These are phyloP conservation scores for Acanthosepion lycidas DNA, from an alignment of 2,888 invertebrate genomes.

Conservation along the genomic window DNA sequence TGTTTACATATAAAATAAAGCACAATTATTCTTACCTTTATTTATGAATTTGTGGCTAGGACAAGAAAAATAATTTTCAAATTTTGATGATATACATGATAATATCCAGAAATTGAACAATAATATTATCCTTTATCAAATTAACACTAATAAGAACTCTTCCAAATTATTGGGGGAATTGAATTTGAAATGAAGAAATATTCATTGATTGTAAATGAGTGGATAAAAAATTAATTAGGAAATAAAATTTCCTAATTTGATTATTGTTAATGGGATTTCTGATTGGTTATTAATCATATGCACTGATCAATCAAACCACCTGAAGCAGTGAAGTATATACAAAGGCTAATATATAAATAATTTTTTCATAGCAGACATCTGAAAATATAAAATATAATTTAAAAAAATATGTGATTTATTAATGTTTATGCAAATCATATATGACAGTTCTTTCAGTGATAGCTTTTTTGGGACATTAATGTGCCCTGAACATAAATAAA, in stretches of 20 bases:
- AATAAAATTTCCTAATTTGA: neutral
- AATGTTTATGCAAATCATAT: no score
- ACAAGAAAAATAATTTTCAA: neutral
- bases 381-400: no score
- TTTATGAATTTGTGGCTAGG: neutral
- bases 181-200: slow-evolving; percentile 22
- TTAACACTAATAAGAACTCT: neutral
- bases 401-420: no score
- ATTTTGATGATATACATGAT: neutral
- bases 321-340: neutral
- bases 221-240: neutral
- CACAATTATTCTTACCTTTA: neutral
- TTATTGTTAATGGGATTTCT: slow-evolving; percentile 8
- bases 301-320: neutral
- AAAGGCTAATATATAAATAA: neutral
- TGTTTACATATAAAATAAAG: neutral
- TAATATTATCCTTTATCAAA: neutral
- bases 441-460: no score
- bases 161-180: neutral
- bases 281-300: neutral
- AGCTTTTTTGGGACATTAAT: no score
- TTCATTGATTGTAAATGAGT: neutral
- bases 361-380: neutral
- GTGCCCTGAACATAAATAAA: no score
- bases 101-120: neutral